Base-by-base conservation (phyloP, 2,113 vertebrate species). In the Tautogolabrus adspersus region DNA sequence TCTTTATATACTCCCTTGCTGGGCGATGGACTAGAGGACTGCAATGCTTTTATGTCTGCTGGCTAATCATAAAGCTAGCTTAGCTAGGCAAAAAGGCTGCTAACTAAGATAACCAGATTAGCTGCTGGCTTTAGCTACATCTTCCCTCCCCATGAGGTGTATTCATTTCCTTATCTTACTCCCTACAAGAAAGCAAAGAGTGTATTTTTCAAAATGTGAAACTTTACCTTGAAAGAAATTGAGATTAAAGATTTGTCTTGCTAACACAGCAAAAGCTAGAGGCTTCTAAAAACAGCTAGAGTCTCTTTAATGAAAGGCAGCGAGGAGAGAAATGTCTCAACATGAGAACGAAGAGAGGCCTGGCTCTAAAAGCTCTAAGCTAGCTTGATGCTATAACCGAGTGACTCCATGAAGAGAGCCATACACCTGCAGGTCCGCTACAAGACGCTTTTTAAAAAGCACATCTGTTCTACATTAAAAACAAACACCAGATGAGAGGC, bases 301-400 rank as follows among this genome's bases (percentile, higher is more conserved):
- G 76, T 18, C 18, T 77, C 70, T 78, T 75, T 23, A 7, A 70
- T 44, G 21, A 71, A 72, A 82, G 77, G 84, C 81, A 51, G 47
- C 18, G 26, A 73, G 38, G 63, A 65, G 59, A 47, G 8, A 58
- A 64, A 62, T 7, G 38, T 22, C 73, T 71, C 9, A 55, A 74
- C 46, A 47, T 52, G 8, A 64, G 12, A 16, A 8, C 49, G 19
- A 1, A 59, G 19, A 52, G 42, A 58, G 40, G 40, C 59, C 66
- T 72, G 56, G 63, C 66, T 86, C 59, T 75, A 64, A 75, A 81
- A 65, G 79, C 70, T 56, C 44, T 42, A 19, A 15, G 34, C 66
- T 85, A 66, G 23, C 40, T 58, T 58, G 67, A 55, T 44, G 65
- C 75, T 76, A 80, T 59, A 21, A 55, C 59, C 1, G 19, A 75